Base-by-base conservation (phyloP, 2,797 vertebrate species). In the Rhinoraja longicauda region DNA sequence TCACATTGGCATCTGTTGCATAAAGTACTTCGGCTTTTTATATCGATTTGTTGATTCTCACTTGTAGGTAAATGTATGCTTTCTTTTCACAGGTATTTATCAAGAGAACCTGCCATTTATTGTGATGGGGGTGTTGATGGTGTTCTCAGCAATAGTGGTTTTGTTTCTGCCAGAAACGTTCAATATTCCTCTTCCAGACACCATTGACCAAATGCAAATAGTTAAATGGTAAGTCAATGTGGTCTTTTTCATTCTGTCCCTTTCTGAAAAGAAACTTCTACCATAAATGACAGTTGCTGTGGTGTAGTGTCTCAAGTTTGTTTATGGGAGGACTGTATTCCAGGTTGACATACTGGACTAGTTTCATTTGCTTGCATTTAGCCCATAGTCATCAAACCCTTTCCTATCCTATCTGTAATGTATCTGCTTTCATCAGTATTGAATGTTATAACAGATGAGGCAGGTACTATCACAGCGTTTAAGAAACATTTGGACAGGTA, bases 121-220 rank as follows among this genome's bases (percentile, higher is more conserved):
- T 95, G 95, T 99, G 93, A 98, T 99, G 96, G 98, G 98, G 64
- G 97, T 96, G 93, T 96, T 99, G 90, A 98, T 97, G 7, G 94
- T 96, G 90, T 93, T 97, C 17, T 95, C 97, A 0, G 98, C 97
- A 95, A 96, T 99, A 94, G 96, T 98, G 75, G 97, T 97, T 90
- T 95, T 99, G 7, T 97, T 99, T 95, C 97, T 99, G 93, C 98
- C 98, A 0, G 98, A 99, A 96, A 99, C 96, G 95, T 96, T 95
- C 2, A 97, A 97, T 62, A 96, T 94, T 94, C 97, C 97, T 76
- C 96, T 99, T 90, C 98, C 98, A 0, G 98, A 99, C 93, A 97
- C 97, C 72, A 97, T 98, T 72, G 95, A 96, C 94, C 96, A 98
- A 93, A 98, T 98, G 97, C 96, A 97, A 70, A 94, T 93, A 64